phyloP scores from a whole-genome alignment of 2,797 vertebrate genomes.

The Sandelia bainsii region DNA sequence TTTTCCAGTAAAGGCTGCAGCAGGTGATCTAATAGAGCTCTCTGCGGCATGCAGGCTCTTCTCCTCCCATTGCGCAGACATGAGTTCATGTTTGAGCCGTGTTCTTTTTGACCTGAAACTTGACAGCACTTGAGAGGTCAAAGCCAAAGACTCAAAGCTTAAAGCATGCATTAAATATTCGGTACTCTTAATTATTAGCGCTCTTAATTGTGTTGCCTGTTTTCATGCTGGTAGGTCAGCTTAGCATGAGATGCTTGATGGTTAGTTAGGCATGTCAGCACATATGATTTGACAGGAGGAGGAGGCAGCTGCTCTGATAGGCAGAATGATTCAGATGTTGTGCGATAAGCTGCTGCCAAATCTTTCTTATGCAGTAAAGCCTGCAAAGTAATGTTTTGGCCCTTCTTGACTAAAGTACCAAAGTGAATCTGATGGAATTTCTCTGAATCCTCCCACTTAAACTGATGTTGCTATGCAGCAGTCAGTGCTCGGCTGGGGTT shows the following conservation, averaged over 20 bases:
- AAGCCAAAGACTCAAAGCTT: constrained; percentile 51
- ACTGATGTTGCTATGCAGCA: constrained; percentile 60
- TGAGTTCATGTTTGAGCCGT: constrained; percentile 61
- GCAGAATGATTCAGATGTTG: constrained; percentile 22
- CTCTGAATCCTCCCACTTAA: constrained; percentile 51
- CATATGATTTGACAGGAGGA: constrained; percentile 54
- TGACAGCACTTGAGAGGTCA: constrained; percentile 77
- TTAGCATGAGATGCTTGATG: constrained; percentile 47
- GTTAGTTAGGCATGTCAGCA: constrained; percentile 38
- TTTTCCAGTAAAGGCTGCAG: constrained; percentile 50
- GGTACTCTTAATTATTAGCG: constrained; percentile 57
- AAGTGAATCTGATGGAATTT: constrained; percentile 60
- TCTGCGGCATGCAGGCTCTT: constrained; percentile 35
- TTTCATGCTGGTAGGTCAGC: constrained; percentile 72
- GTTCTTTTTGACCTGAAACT: constrained; percentile 74
- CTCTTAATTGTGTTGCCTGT: constrained; percentile 64
- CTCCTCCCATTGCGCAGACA: constrained; percentile 60
- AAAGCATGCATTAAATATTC: constrained; percentile 65
- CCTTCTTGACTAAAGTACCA: constrained; percentile 2
- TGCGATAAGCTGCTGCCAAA: constrained; percentile 20
- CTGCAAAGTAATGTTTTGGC: neutral
- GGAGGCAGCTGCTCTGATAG: constrained; percentile 36
- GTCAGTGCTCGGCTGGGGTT: constrained; percentile 34
- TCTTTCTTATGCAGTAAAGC: constrained; percentile 4
- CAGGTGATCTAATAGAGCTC: constrained; percentile 68